Base-by-base conservation (phyloP, 2,113 vertebrate species). In the Crypturellus undulatus region DNA sequence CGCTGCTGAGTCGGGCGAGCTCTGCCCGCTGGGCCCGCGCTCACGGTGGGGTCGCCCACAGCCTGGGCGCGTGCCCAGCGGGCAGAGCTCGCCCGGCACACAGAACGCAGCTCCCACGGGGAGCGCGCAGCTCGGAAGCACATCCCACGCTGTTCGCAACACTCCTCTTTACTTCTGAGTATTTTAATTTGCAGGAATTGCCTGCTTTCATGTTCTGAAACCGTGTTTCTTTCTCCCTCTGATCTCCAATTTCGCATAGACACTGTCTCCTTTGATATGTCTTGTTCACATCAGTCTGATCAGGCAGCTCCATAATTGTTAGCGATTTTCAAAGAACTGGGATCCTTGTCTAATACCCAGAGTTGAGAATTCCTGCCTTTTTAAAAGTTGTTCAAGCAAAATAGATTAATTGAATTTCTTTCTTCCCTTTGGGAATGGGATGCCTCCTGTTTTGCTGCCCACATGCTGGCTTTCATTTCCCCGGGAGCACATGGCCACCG, bases 181-280 rank as follows among this genome's bases (percentile, higher is more conserved):
- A 79, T 94, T 96, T 97, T 97, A 98, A 98, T 98, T 97, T 95
- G 93, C 72, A 76, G 97, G 96, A 67, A 64, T 96, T 5, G 95
- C 93, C 79, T 96, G 94, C 96, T 98, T 98, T 98, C 97, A 97
- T 96, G 97, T 95, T 79, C 87, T 95, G 90, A 95, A 93, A 96
- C 96, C 73, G 79, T 94, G 90, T 79, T 96, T 90, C 87, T 93
- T 77, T 92, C 90, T 97, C 72, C 79, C 94, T 98, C 96, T 97
- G 98, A 97, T 98, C 97, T 97, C 91, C 17, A 42, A 79, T 94
- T 97, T 96, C 16, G 80, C 97, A 95, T 87, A 77, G 93, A 91
- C 93, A 96, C 96, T 26, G 65, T 94, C 76, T 95, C 96, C 30
- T 93, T 97, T 95, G 96, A 97, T 97, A 67, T 5, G 88, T 93